phyloP scores from a whole-genome alignment of 2,797 vertebrate species.

The Bovichtus diacanthus region DNA sequence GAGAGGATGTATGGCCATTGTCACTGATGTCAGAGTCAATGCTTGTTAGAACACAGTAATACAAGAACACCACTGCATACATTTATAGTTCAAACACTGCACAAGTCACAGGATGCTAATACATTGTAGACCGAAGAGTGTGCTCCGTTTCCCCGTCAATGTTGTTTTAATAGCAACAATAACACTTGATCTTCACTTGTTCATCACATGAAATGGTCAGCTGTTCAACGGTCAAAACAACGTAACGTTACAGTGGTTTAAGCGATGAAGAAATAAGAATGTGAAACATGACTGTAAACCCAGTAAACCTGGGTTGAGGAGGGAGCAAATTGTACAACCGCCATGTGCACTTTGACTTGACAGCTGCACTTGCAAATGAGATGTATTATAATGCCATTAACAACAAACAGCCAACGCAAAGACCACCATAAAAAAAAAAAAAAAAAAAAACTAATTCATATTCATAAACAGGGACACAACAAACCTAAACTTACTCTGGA shows the following conservation, averaged over 20 bases:
- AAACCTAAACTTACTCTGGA: neutral
- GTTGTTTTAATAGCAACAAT: neutral
- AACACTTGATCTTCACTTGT: neutral
- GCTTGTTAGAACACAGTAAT: slow-evolving; percentile 68
- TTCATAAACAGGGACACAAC: neutral
- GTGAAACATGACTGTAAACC: neutral
- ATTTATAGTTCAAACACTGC: slow-evolving; percentile 30
- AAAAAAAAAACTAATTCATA: neutral
- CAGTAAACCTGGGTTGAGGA: slow-evolving; percentile 7
- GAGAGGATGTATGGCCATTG: slow-evolving; percentile 63
- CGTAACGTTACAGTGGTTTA: neutral
- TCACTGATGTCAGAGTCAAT: slow-evolving; percentile 61
- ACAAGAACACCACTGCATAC: slow-evolving; percentile 47
- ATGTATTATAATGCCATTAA: slow-evolving; percentile 22
- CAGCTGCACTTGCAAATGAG: slow-evolving; percentile 25
- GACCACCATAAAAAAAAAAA: neutral
- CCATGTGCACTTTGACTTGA: slow-evolving; percentile 20
- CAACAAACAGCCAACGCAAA: slow-evolving; percentile 13
- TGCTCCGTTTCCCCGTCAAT: slow-evolving; percentile 4
- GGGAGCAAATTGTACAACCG: slow-evolving; percentile 5
- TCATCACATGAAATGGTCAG: neutral
- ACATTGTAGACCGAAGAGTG: neutral
- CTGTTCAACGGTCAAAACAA: neutral
- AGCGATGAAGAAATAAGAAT: slow-evolving; percentile 1
- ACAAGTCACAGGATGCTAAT: slow-evolving; percentile 14